Evolutionary conservation across 2,888 invertebrate species (phyloP).

Genomic region (Steinernema carpocapsae): DNA sequence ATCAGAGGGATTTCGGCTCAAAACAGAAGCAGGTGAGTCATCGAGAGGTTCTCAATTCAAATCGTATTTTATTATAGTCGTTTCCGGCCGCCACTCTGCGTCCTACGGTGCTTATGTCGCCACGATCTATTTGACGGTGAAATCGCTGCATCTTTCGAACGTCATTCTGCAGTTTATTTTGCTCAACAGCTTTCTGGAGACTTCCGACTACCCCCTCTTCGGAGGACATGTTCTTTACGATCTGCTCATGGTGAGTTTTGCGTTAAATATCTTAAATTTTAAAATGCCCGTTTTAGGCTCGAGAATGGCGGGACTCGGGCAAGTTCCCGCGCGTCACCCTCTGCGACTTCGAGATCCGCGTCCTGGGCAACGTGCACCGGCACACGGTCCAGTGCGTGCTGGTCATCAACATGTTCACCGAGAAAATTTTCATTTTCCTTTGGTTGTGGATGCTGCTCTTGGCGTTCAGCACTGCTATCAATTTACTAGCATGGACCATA

Average conservation of each 20-base stretch:
- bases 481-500: constrained; percentile 67
- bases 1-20: constrained; percentile 67
- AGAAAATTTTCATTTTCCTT: constrained; percentile 69
- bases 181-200: constrained; percentile 72
- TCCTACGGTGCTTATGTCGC: constrained; percentile 71
- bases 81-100: constrained; percentile 47
- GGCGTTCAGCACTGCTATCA: constrained; percentile 60
- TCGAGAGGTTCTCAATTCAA: neutral
- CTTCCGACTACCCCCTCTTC: constrained; percentile 68
- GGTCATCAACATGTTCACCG: constrained; percentile 68
- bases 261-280: neutral
- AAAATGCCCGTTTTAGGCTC: constrained; percentile 49
- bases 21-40: constrained; percentile 37
- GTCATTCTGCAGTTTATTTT: constrained; percentile 71
- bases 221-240: constrained; percentile 72
- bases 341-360: constrained; percentile 69
- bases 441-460: constrained; percentile 69
- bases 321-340: constrained; percentile 70
- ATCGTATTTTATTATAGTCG: neutral
- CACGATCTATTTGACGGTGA: constrained; percentile 70
- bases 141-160: constrained; percentile 70
- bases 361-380: constrained; percentile 69
- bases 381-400: constrained; percentile 56
- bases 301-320: constrained; percentile 69
- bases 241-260: constrained; percentile 67